phyloP scores from a whole-genome alignment of 2,888 invertebrate genomes.

The Gastracanthus pulcherrimus region DNA sequence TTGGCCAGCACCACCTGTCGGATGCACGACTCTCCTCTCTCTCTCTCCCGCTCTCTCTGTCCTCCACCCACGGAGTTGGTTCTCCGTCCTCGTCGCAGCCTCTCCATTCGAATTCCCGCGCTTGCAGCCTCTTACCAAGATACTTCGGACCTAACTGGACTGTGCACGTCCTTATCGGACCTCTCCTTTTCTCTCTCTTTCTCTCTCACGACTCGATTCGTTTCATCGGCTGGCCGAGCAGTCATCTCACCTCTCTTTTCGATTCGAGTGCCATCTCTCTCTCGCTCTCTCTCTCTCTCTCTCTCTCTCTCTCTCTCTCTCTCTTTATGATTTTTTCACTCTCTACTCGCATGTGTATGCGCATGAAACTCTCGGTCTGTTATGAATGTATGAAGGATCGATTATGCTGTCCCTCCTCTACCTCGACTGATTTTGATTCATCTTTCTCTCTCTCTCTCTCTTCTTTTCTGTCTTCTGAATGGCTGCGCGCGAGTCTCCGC shows the following conservation, averaged over 20 bases:
- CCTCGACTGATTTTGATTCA: slow-evolving; percentile 27
- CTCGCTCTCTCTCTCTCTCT: no score
- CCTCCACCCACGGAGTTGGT: slow-evolving; percentile 73
- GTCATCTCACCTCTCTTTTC: no score
- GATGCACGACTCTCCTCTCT: slow-evolving; percentile 60
- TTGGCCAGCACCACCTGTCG: slow-evolving; percentile 62
- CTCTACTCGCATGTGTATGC: no score
- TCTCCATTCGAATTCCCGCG: slow-evolving; percentile 33
- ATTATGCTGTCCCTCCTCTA: slow-evolving; percentile 14
- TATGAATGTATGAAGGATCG: slow-evolving; percentile 1
- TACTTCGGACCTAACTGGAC: slow-evolving; percentile 56
- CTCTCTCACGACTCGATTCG: slow-evolving; percentile 15
- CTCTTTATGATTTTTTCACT: no score
- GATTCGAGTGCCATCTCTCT: slow-evolving; percentile 6
- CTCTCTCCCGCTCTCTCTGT: no score
- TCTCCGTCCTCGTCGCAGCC: slow-evolving; percentile 76
- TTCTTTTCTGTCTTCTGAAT: background rate
- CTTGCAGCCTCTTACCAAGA: no score
- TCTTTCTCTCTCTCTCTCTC: background rate
- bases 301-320: no score
- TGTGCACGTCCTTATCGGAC: slow-evolving; percentile 49
- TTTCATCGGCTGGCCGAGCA: background rate
- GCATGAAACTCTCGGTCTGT: background rate
- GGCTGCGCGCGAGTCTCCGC: background rate
- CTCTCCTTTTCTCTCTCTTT: slow-evolving; percentile 32